phyloP scores from a whole-genome alignment of 2,888 invertebrate species.

The Cepaea hortensis region DNA sequence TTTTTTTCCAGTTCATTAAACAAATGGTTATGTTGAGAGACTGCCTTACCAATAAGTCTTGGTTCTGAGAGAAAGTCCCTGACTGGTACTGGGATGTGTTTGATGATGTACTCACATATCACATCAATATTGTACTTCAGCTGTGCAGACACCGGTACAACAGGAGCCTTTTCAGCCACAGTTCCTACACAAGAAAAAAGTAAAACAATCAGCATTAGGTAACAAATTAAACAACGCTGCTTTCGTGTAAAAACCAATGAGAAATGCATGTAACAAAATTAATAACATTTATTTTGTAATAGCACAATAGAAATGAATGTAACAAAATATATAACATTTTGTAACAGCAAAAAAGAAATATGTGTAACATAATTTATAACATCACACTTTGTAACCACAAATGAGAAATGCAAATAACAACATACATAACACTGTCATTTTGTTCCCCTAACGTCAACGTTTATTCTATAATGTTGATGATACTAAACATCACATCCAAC shows the following conservation, averaged over 20 bases:
- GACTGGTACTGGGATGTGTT: constrained; percentile 97
- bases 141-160: constrained; percentile 99
- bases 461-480: too few relatives aligned
- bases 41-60: constrained; percentile 84
- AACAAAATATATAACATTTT: too few relatives aligned
- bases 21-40: not conserved
- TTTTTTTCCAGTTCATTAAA: not conserved
- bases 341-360: too few relatives aligned
- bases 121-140: constrained; percentile 99
- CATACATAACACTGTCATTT: too few relatives aligned
- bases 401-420: too few relatives aligned
- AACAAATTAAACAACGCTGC: not conserved
- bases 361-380: too few relatives aligned
- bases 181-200: constrained; percentile 81
- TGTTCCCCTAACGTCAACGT: too few relatives aligned
- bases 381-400: too few relatives aligned
- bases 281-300: too few relatives aligned
- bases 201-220: not conserved
- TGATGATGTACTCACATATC: constrained; percentile 97
- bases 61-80: constrained; percentile 96
- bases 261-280: not conserved
- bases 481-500: too few relatives aligned
- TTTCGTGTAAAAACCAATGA: not conserved
- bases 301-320: too few relatives aligned
- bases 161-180: constrained; percentile 97